Conservation (phyloP, 2,888 invertebrate species). For the Mythimna lalbum region DNA sequence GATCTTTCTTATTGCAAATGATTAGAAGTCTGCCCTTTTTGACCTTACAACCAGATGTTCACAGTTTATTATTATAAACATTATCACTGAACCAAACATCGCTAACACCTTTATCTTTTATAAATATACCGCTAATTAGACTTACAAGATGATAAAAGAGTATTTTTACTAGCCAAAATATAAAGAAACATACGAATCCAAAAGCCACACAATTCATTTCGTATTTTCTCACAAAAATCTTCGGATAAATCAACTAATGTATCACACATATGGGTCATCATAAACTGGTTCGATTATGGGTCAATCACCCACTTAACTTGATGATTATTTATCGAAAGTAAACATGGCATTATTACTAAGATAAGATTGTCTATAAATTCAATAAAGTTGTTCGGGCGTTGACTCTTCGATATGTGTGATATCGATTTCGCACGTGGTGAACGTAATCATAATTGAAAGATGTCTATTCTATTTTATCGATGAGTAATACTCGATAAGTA, state of each 20-base stretch:
- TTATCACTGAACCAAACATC: slow-evolving; percentile 15
- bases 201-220: not conserved
- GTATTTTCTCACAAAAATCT: not conserved
- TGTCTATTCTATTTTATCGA: slow-evolving; percentile 45
- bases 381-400: slow-evolving; percentile 61
- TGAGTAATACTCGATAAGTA: slow-evolving; percentile 31
- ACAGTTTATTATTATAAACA: slow-evolving; percentile 23
- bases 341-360: slow-evolving; percentile 56
- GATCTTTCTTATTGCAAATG: slow-evolving; percentile 32
- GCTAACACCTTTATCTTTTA: slow-evolving; percentile 9
- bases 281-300: slow-evolving; percentile 40
- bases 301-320: slow-evolving; percentile 54
- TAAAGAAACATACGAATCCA: not conserved
- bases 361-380: slow-evolving; percentile 64
- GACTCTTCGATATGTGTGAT: slow-evolving; percentile 51
- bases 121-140: too few relatives aligned
- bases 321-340: slow-evolving; percentile 57
- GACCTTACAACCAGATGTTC: slow-evolving; percentile 51
- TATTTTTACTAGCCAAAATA: accelerated
- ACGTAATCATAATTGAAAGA: slow-evolving; percentile 55
- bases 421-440: slow-evolving; percentile 49
- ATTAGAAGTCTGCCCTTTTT: slow-evolving; percentile 28
- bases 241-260: not conserved
- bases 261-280: slow-evolving; percentile 19
- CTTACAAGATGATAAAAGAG: not conserved